Base-by-base conservation (phyloP, 2,113 vertebrate species). In the Anoura caudifer region DNA sequence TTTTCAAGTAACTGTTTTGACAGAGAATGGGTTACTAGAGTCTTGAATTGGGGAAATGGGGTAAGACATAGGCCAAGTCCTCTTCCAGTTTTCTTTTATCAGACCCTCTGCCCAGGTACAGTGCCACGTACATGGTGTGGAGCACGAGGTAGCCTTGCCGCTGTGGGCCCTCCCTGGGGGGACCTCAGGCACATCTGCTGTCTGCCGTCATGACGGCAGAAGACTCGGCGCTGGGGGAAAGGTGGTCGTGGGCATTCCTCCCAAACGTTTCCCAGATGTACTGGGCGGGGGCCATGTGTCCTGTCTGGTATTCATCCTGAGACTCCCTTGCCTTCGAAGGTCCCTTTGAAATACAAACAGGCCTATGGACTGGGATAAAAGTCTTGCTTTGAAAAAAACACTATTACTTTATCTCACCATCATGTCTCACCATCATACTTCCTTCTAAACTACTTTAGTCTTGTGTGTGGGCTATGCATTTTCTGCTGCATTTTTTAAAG, bases 181-280 rank as follows among this genome's bases (percentile, higher is more conserved):
- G 13, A 31, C 5, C 7, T 17, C 2, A 1, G 10, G 17, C 36
- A 14, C 9, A 1, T 26, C 24, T 8, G 0, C 24, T 45, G 28
- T 45, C 36, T 69, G 69, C 59, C 38, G 38, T 85, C 36, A 14
- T 22, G 26, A 41, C 2, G 63, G 63, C 33, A 67, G 50, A 54
- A 70, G 16, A 22, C 24, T 43, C 2, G 12, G 10, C 4, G 1
- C 54, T 19, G 59, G 16, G 22, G 20, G 52, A 12, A 22, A 19
- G 26, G 19, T 6, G 10, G 20, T 7, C 26, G 3, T 0, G 0
- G 17, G 17, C 20, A 0, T 54, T 7, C 15, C 19, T 8, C 28
- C 16, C 28, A 24, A 2, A 81, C 17, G 2, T 2, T n/a, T 45
- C 16, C 70, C 65, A 15, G 7, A 3, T 50, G 17, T 69, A 4